Evolutionary conservation across 2,797 vertebrate genomes (phyloP).

Genomic region (Sphenopsis melanotis): DNA sequence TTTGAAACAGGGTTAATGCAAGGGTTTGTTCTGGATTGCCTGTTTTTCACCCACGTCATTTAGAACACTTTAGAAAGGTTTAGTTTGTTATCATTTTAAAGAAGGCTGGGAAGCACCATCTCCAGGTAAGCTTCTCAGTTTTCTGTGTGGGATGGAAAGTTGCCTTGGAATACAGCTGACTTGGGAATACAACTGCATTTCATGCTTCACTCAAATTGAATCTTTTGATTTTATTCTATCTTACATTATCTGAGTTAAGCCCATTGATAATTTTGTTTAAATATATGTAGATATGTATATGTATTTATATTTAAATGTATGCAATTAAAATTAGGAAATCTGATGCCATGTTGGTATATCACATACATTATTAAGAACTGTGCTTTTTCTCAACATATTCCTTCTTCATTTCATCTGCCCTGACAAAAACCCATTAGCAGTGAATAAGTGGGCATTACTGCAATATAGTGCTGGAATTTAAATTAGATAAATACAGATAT

Average conservation of each 20-base stretch:
- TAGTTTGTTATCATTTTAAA: slow-evolving; percentile 1
- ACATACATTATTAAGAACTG: background rate
- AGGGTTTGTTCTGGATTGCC: background rate
- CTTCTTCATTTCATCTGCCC: background rate
- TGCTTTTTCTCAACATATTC: background rate
- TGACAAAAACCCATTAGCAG: background rate
- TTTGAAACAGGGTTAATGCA: background rate
- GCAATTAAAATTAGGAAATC: background rate
- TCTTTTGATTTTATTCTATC: background rate
- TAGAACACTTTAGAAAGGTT: background rate
- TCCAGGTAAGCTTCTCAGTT: background rate
- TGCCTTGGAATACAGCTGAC: background rate
- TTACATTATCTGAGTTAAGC: background rate
- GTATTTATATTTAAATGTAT: background rate
- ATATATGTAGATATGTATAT: background rate
- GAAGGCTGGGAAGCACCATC: background rate
- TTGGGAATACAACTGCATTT: background rate
- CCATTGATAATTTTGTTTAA: background rate
- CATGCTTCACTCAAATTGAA: background rate
- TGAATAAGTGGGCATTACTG: background rate
- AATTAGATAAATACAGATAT: background rate
- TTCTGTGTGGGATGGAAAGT: background rate
- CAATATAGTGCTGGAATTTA: background rate
- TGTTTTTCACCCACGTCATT: background rate
- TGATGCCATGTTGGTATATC: background rate